Evolutionary conservation across 37 sponge, comb jelly and placozoan genomes (phyloP), one percentile per base, ranked within the genome.

Genomic region (Diacarnus erythraeanus): DNA sequence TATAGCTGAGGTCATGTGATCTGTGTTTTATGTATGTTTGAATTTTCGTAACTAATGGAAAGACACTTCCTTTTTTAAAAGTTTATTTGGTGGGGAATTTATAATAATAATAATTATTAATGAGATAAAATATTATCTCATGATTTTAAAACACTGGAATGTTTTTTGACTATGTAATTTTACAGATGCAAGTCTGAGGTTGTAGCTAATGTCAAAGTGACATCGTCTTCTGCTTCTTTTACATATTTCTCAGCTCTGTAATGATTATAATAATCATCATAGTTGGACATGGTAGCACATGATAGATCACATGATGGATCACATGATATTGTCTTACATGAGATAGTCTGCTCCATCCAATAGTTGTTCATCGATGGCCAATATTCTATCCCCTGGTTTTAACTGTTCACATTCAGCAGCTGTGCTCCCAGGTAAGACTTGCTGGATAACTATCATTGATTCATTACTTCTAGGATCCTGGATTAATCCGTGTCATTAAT

Each of bases 171-270:
- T 15, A 30, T 73, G 74, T 20, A 54, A 54, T 54, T 54, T 10
- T 54, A 54, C 56, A 54, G 17, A n/a, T n/a, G n/a, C n/a, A n/a
- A n/a, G n/a, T n/a, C n/a, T n/a, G n/a, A n/a, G n/a, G 51, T 15
- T 47, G 77, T 71, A 0, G 64, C 72, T 22, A 81, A 27, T 0
- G 81, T 76, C 1, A 90, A 38, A 2, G 71, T 42, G 22, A 90
- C 72, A 59, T 90, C 86, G 40, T 90, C 90, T 68, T 84, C 86
- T 58, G 86, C 90, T 68, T 90, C 75, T n/a, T 82, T 86, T 69
- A 91, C 39, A 57, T 91, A 91, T 64, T 77, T 69, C 31, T 86
- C 40, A 64, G 78, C 83, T 69, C 91, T 91, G 70, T 3, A 72
- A 18, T 42, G 6, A 59, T 4, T n/a, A 17, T n/a, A 54, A 17